Conservation (phyloP, 53 echinoderm and acorn worm genomes). For the Pentamera pediparva region DNA sequence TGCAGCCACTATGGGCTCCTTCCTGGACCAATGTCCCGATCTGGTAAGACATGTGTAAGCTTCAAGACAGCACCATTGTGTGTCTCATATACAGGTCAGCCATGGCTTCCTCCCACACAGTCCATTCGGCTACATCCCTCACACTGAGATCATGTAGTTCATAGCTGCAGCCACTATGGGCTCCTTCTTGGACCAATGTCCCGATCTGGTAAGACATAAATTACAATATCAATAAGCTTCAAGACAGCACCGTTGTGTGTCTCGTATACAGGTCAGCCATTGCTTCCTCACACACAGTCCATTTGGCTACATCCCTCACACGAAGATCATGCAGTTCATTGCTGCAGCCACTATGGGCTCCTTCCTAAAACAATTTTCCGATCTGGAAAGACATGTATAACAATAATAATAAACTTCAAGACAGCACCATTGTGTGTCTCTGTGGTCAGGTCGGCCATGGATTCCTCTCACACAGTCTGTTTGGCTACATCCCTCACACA, state of each 20-base stretch:
- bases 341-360: slow-evolving; percentile 93
- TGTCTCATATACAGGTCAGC: not conserved
- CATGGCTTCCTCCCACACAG: slow-evolving; percentile 72
- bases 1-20: slow-evolving; percentile 88
- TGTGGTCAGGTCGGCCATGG: not conserved
- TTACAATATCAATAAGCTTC: too few species aligned
- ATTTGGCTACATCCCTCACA: slow-evolving; percentile 96
- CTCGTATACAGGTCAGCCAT: not conserved
- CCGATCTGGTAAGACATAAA: slow-evolving; percentile 58
- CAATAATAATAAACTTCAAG: not conserved
- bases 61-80: not conserved
- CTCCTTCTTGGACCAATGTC: slow-evolving; percentile 80
- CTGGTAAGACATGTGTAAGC: slow-evolving; percentile 45
- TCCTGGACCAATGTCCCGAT: slow-evolving; percentile 74
- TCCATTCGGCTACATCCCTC: slow-evolving; percentile 92
- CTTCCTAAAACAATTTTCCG: slow-evolving; percentile 73
- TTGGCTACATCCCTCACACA: slow-evolving; percentile 94
- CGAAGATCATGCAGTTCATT: slow-evolving; percentile 98
- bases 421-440: not conserved
- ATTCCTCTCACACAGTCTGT: slow-evolving; percentile 83
- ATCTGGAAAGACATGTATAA: slow-evolving; percentile 58
- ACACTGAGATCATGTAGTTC: slow-evolving; percentile 99
- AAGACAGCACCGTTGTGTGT: not conserved
- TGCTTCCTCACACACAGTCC: slow-evolving; percentile 76
- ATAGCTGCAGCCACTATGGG: slow-evolving; percentile 94